phyloP scores from a whole-genome alignment of 2,113 vertebrate species.

The Coturnix japonica region DNA sequence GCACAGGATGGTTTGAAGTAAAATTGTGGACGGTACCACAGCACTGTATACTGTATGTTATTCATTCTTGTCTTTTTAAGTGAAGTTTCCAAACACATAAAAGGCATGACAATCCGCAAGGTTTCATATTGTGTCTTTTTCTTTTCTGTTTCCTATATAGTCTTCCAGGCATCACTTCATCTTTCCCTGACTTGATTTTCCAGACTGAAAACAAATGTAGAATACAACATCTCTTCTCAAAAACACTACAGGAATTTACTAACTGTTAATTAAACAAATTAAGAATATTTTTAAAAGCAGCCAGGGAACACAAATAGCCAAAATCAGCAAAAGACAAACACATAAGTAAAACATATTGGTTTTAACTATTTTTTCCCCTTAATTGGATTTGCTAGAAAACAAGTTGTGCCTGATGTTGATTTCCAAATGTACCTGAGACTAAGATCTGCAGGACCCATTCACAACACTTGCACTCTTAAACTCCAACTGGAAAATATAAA shows the following conservation, averaged over 20 bases:
- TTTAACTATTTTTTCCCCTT: not conserved
- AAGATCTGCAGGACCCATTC: not conserved
- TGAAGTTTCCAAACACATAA: not conserved
- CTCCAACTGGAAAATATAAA: not conserved
- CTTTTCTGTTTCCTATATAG: not conserved
- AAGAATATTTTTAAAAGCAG: not conserved
- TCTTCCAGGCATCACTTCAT: not conserved
- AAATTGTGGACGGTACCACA: not conserved
- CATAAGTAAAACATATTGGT: not conserved
- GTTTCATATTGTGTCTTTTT: not conserved
- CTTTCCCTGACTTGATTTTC: not conserved
- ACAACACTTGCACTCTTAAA: not conserved
- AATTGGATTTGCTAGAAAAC: not conserved
- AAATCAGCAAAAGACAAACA: not conserved
- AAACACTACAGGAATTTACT: not conserved
- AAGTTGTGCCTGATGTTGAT: fast-evolving
- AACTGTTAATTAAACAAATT: not conserved
- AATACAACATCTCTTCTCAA: not conserved
- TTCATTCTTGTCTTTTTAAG: not conserved
- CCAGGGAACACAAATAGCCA: not conserved
- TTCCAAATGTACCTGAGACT: not conserved
- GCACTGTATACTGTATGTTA: not conserved
- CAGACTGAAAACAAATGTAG: not conserved
- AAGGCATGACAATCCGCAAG: not conserved
- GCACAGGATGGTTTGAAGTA: not conserved